Conservation (phyloP, 1,140 invertebrate species). For the Bombus cullumanus region DNA sequence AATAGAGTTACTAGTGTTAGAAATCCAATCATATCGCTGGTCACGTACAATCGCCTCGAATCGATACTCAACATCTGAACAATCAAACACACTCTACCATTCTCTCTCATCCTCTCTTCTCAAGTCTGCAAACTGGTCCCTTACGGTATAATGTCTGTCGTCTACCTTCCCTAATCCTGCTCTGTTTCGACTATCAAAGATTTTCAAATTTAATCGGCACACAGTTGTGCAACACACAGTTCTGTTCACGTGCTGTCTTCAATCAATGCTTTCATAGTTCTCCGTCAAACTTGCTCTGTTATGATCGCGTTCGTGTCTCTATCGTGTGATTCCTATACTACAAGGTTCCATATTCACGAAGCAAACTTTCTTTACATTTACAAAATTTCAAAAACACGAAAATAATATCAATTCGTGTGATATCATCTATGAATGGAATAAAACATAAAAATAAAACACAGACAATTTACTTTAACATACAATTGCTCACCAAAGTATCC, state of each 20-base stretch:
- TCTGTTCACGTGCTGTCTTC: background rate
- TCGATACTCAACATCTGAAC: conserved; percentile 68
- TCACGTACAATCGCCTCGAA: conserved; percentile 62
- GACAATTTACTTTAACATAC: background rate
- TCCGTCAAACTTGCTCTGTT: background rate
- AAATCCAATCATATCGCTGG: conserved; percentile 64
- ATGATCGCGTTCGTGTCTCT: background rate
- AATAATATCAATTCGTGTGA: too few relatives aligned
- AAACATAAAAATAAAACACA: background rate
- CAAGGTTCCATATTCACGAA: background rate
- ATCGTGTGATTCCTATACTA: background rate
- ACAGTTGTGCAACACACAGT: background rate
- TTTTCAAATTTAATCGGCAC: conserved; percentile 16
- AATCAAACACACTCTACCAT: conserved; percentile 62
- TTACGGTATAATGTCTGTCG: conserved; percentile 19
- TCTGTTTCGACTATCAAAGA: conserved; percentile 3
- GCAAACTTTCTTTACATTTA: background rate
- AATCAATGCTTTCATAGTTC: background rate
- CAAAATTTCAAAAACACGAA: too few relatives aligned
- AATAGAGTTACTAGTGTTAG: conserved; percentile 58
- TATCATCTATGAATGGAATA: too few relatives aligned
- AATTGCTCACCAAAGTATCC: too few relatives aligned
- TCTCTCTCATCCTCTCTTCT: conserved; percentile 43
- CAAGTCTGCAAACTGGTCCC: conserved; percentile 35
- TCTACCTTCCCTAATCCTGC: background rate